Conservation (phyloP, 2,888 invertebrate genomes). For the Conops quadrifasciatus region DNA sequence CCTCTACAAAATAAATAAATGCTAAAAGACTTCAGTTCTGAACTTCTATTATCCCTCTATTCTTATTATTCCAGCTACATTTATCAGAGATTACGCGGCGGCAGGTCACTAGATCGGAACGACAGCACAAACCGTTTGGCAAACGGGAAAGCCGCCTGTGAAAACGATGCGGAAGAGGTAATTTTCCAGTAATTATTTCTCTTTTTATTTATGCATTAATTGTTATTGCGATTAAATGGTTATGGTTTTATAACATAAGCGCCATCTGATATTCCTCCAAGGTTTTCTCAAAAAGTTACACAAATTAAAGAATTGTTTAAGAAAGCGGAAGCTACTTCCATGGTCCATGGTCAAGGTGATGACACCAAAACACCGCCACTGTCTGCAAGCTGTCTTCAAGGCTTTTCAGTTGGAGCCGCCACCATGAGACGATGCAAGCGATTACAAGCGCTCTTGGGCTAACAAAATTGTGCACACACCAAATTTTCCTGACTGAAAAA, state of each 20-base stretch:
- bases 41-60: conserved; percentile 11
- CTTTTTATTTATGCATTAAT: not conserved
- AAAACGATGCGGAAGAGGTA: conserved; percentile 53
- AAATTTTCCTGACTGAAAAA: too few species aligned
- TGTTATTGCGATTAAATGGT: not conserved
- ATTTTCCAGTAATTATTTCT: conserved; percentile 27
- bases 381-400: too few species aligned
- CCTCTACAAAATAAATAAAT: not conserved
- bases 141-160: conserved; percentile 47
- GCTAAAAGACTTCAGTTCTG: conserved; percentile 4
- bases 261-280: not conserved
- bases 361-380: too few species aligned
- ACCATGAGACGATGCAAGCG: too few species aligned
- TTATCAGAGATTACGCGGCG: conserved; percentile 47
- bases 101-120: conserved; percentile 40
- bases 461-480: too few species aligned
- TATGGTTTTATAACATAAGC: not conserved
- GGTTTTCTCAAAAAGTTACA: too few species aligned
- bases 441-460: too few species aligned
- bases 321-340: too few species aligned
- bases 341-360: too few species aligned
- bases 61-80: conserved; percentile 44
- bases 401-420: too few species aligned
- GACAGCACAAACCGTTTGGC: conserved; percentile 44
- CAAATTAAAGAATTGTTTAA: too few species aligned